These are phyloP conservation scores for Drosophila prosaltans DNA, from an alignment of 1,140 invertebrate species.

Conservation along the genomic window DNA sequence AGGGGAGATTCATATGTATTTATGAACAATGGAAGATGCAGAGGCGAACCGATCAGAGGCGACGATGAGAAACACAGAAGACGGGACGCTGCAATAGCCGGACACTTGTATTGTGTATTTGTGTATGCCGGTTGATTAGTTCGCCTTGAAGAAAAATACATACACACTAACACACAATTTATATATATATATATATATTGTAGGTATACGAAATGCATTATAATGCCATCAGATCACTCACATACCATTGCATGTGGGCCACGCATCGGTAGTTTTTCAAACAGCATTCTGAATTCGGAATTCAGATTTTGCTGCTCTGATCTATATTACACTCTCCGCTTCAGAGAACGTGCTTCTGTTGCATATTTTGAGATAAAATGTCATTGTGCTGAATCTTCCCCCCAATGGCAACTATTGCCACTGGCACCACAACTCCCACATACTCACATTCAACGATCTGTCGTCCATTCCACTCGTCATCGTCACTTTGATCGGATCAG, in stretches of 20 bases:
- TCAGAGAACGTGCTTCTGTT: slow-evolving; percentile 77
- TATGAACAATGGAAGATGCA: slow-evolving; percentile 25
- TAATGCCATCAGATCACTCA: slow-evolving; percentile 29
- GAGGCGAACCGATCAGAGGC: slow-evolving; percentile 11
- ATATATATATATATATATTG: slow-evolving; percentile 6
- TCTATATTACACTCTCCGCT: slow-evolving; percentile 77
- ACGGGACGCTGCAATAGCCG: background rate
- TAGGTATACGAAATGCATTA: slow-evolving; percentile 29
- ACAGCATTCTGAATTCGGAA: slow-evolving; percentile 42
- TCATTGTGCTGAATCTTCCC: slow-evolving; percentile 59
- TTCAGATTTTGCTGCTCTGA: slow-evolving; percentile 60
- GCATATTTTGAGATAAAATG: slow-evolving; percentile 77
- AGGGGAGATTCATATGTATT: background rate
- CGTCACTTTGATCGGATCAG: slow-evolving; percentile 68
- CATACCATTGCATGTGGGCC: slow-evolving; percentile 60
- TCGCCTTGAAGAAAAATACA: slow-evolving; percentile 1
- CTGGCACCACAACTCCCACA: background rate
- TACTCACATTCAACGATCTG: background rate
- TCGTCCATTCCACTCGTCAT: slow-evolving; percentile 3
- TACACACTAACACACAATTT: background rate
- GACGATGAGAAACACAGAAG: slow-evolving; percentile 7
- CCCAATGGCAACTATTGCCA: background rate
- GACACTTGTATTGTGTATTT: slow-evolving; percentile 10
- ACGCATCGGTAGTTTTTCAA: slow-evolving; percentile 69
- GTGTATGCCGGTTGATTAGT: slow-evolving; percentile 14